A percentile compares a stretch with the other conserved stretches of the same genome.
phyloP scores from a whole-genome alignment of 2,113 vertebrate genomes.

The Oreotragus oreotragus region DNA sequence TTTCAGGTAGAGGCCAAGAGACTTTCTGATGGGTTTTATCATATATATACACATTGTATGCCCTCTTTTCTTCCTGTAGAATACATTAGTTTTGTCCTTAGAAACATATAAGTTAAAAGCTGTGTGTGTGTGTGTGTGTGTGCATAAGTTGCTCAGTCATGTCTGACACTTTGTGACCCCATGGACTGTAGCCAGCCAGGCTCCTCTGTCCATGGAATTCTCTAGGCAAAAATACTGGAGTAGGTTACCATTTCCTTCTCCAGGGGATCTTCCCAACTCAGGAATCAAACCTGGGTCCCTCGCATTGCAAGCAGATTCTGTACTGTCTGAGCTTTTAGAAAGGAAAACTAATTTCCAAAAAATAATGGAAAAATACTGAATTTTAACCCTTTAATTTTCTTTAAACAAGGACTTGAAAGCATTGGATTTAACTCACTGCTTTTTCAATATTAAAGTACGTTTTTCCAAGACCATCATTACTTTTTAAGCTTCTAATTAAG shows the following conservation, averaged over 20 bases:
- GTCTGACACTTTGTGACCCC: background rate
- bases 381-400: background rate
- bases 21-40: background rate
- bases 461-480: background rate
- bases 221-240: background rate
- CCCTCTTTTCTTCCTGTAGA: background rate
- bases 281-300: background rate
- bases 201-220: background rate
- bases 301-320: background rate
- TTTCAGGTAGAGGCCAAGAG: background rate
- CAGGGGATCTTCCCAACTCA: background rate
- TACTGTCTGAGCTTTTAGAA: background rate
- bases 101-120: background rate
- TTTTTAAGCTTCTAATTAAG: background rate
- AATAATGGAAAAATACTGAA: background rate
- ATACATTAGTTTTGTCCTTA: background rate
- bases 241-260: background rate
- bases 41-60: background rate
- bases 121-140: background rate
- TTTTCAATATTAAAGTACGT: background rate
- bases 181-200: background rate
- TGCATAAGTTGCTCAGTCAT: background rate
- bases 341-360: background rate
- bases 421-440: background rate
- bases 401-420: background rate